Base-by-base conservation (phyloP, 2,888 invertebrate species). In the Mythimna pallens region DNA sequence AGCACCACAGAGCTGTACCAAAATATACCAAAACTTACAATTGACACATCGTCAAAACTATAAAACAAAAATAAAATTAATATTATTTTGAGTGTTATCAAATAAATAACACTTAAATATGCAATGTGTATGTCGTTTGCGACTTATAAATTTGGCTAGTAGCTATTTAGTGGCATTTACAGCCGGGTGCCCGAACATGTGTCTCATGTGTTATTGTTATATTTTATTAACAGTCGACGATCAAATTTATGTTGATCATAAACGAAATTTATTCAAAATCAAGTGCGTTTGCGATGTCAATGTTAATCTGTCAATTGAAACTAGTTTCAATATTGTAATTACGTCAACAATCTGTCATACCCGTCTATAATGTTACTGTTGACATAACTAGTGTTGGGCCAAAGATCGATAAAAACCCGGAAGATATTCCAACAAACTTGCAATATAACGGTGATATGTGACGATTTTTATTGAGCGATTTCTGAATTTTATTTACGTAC, bases 401-500 rank as follows among this genome's bases (percentile, higher is more conserved):
- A 64, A 81, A 63, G 57, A 59, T 65, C 65, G 34, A 69, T 75
- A 65, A 69, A 66, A 69, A 57, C 62, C 70, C 70, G 73, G 73
- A 76, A 80, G 78, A 70, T 63, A 74, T 80, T 73, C 47, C 40
- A 54, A 77, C 78, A 70, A 67, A 79, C 63, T 70, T 59, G 69
- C 67, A 57, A 66, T 63, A 66, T 70, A 68, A 64, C 75, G 59
- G 64, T 82, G 73, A 80, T 80, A 78, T 78, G 77, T 84, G 76
- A 80, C 73, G 64, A 73, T 84, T 86, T 84, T 84, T 86, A 86
- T 85, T 86, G 83, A 85, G 82, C 81, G 79, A 81, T 87, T 86
- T 86, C 76, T 75, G 83, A 83, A 80, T 83, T 86, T 81, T 86
- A 83, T 85, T 87, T 87, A 89, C 89, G 88, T 85, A 87, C 90